phyloP scores from a whole-genome alignment of 2,888 invertebrate species.

The Pandemis cinnamomeana region DNA sequence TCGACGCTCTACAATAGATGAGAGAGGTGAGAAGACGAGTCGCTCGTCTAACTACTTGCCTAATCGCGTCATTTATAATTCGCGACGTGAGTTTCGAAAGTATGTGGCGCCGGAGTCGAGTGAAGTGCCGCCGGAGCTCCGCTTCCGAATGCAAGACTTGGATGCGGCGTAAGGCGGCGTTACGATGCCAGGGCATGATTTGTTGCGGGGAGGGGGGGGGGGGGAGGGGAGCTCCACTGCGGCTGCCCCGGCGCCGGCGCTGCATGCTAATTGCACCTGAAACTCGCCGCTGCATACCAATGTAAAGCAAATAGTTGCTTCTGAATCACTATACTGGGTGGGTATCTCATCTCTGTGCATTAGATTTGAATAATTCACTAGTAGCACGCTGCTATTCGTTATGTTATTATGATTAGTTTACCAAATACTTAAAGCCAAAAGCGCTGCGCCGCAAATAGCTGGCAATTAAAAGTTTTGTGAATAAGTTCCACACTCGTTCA shows the following conservation, averaged over 20 bases:
- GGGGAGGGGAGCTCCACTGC: too few species aligned
- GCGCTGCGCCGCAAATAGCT: slow-evolving; percentile 19
- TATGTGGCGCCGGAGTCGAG: not conserved
- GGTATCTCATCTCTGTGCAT: not conserved
- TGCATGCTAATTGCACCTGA: not conserved
- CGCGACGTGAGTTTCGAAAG: not conserved
- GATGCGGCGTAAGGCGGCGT: not conserved
- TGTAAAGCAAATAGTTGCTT: not conserved
- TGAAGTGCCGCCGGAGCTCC: not conserved
- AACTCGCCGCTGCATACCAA: not conserved
- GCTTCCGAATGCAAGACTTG: not conserved
- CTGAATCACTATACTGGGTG: not conserved
- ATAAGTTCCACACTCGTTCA: not conserved
- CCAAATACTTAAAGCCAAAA: slow-evolving; percentile 15
- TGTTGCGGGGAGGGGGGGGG: too few species aligned
- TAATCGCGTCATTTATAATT: slow-evolving; percentile 1
- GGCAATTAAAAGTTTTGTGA: slow-evolving; percentile 37
- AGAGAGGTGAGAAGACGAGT: not conserved
- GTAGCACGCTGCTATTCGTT: slow-evolving; percentile 8
- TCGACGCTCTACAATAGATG: not conserved
- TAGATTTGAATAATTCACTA: not conserved
- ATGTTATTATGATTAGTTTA: slow-evolving; percentile 15
- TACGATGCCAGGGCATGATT: too few species aligned
- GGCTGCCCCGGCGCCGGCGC: slow-evolving; percentile 7
- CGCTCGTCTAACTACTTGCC: not conserved